Base-by-base conservation (phyloP, 2,113 vertebrate species). In the Abramis brama region DNA sequence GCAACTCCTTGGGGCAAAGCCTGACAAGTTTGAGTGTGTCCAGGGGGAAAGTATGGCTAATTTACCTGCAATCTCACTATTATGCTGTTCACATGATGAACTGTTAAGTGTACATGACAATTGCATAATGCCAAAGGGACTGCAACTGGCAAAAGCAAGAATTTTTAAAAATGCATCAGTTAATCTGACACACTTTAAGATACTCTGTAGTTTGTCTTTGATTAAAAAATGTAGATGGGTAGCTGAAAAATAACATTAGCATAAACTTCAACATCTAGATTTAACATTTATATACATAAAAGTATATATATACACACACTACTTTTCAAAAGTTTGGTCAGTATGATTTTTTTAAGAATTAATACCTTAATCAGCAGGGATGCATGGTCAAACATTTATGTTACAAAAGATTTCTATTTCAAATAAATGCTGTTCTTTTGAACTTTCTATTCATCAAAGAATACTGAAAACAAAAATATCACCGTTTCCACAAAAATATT, bases 61-160 rank as follows among this genome's bases (percentile, higher is more conserved):
- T 84, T 85, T 33, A 79, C 79, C 82, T 47, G 64, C 71, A 86
- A 73, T 84, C 85, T 88, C 82, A 80, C 79, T 82, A 86, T 87
- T 74, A 77, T 75, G 80, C 83, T 83, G 87, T 85, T 66, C 87
- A 81, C 80, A 82, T 88, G 85, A 89, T 88, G 80, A 85, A 81
- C 64, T 60, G 55, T 30, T 10, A 82, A 87, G 71, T 88, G 89
- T 89, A 92, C 88, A 89, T 90, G 90, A 27, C 19, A 83, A n/a
- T 8, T 82, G 62, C 23, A 30, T 68, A 21, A 30, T 30, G 15
- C 60, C 15, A 50, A 66, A 82, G 9, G 43, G 15, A 66, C 36
- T 47, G 39, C 43, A 64, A 23, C 0, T 66, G 39, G 60, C 15
- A 52, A 77, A 77, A 45, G 11, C 13, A 75, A 17, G 12, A 8